Conservation (phyloP, 2,113 vertebrate species). For the Colistium nudipinnis region DNA sequence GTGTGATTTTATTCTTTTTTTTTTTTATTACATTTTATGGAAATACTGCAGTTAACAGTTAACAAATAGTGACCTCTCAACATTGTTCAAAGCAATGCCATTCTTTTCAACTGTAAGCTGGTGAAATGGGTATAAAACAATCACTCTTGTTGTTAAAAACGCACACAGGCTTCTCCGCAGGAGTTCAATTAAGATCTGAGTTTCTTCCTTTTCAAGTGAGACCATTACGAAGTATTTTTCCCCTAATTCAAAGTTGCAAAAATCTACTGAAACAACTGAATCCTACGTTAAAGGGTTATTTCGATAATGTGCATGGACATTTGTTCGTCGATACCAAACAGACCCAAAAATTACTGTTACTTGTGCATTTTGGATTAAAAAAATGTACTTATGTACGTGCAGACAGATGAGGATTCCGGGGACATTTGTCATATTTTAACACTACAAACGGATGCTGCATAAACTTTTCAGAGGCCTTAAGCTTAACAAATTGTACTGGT, state of each 20-base stretch:
- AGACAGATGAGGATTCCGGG: neutral
- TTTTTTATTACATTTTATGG: conserved; percentile 29
- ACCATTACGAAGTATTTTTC: neutral
- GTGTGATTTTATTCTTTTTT: conserved; percentile 22
- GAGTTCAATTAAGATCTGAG: conserved; percentile 37
- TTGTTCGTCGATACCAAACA: neutral
- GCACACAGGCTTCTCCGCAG: no score
- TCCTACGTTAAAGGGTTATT: conserved; percentile 8
- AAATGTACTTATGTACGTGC: neutral
- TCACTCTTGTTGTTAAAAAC: conserved; percentile 20
- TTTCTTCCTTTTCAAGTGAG: no score
- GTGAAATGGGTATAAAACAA: conserved; percentile 9
- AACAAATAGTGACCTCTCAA: neutral
- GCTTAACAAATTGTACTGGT: conserved; percentile 8
- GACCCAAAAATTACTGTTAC: neutral
- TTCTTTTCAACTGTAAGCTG: neutral
- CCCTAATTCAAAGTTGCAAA: conserved; percentile 25
- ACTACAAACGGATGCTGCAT: conserved; percentile 25
- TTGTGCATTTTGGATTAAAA: conserved; percentile 3
- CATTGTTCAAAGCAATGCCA: conserved; percentile 10
- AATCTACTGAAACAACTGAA: conserved; percentile 10
- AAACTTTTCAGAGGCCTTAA: conserved; percentile 55
- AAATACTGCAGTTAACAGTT: neutral
- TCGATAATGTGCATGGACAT: neutral
- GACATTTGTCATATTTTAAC: conserved; percentile 21